Evolutionary conservation across 2,888 invertebrate species (phyloP).

Genomic region (Imbricaverruca yamaguchii): DNA sequence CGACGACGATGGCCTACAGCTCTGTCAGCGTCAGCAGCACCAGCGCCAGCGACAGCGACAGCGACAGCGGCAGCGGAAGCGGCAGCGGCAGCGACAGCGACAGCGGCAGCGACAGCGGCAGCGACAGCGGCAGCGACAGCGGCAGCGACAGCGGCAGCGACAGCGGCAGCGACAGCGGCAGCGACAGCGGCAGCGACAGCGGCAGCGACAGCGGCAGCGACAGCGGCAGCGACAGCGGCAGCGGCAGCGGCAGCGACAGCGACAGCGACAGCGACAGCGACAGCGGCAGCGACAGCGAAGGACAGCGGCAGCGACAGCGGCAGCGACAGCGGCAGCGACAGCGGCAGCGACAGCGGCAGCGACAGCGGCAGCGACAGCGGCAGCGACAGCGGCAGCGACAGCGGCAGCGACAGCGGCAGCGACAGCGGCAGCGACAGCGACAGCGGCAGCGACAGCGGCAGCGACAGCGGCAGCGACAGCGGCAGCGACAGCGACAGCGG

Average conservation of each 20-base stretch:
- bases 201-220: background rate
- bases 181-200: constrained; percentile 3
- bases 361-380: background rate
- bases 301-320: constrained; percentile 20
- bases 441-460: background rate
- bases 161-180: background rate
- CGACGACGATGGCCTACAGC: too few relatives aligned
- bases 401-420: constrained; percentile 5
- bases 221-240: background rate
- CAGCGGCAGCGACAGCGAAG: background rate
- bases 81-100: too few relatives aligned
- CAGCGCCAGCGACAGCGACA: too few relatives aligned
- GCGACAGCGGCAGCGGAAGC: too few relatives aligned
- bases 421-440: background rate
- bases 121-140: constrained; percentile 12
- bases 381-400: constrained; percentile 1
- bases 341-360: background rate
- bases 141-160: constrained; percentile 16
- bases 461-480: constrained; percentile 2
- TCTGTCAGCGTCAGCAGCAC: too few relatives aligned
- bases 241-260: background rate
- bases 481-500: background rate
- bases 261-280: background rate
- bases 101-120: background rate
- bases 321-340: constrained; percentile 4